A percentile compares a stretch with the other conserved stretches of the same genome.
phyloP scores from a whole-genome alignment of 2,888 invertebrate species.

The Pogonocherus hispidulus region DNA sequence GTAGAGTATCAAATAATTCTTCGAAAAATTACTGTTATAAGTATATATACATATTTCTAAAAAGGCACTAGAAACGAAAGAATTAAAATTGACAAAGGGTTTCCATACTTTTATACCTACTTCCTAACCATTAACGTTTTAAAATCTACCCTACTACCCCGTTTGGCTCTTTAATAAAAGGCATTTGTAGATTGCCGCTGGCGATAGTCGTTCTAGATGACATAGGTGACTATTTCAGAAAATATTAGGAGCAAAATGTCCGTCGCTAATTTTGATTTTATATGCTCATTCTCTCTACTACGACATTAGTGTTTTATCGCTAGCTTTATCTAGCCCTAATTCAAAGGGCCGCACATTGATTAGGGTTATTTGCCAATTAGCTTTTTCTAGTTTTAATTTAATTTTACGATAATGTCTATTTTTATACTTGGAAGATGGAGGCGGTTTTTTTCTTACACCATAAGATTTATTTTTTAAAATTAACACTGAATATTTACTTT shows the following conservation, averaged over 20 bases:
- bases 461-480: neutral
- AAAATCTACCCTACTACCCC: neutral
- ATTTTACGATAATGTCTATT: conserved; percentile 20
- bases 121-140: neutral
- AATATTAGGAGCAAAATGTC: conserved; percentile 19
- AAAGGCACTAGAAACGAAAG: no score
- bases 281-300: neutral
- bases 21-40: no score
- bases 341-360: neutral
- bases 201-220: conserved; percentile 25
- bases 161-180: conserved; percentile 20
- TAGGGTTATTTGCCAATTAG: conserved; percentile 20
- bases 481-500: neutral
- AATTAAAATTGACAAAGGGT: no score
- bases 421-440: conserved; percentile 1
- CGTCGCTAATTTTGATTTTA: conserved; percentile 19
- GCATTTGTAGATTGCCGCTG: conserved; percentile 14
- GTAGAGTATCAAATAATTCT: no score
- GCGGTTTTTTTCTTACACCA: neutral
- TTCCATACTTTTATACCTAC: conserved; percentile 16
- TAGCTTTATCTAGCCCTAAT: conserved; percentile 11
- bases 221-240: conserved; percentile 21
- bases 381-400: conserved; percentile 10
- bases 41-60: no score
- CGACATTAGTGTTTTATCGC: conserved; percentile 18